A percentile compares a stretch with the other conserved stretches of the same genome.
These are phyloP conservation scores for Melinaea menophilus DNA, from an alignment of 2,888 invertebrate genomes.

Conservation along the genomic window DNA sequence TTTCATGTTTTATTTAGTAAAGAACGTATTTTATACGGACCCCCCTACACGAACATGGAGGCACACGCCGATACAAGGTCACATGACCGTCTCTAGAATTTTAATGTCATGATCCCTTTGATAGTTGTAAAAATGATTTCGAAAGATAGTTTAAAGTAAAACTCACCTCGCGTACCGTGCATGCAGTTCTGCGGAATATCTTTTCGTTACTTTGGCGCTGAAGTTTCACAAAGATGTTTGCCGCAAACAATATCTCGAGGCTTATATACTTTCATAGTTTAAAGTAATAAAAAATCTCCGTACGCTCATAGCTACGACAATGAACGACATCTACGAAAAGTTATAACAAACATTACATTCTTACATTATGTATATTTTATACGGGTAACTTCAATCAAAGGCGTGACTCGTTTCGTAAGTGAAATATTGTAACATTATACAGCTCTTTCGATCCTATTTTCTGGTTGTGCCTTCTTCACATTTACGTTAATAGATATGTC, in stretches of 20 bases:
- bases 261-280: slow-evolving; percentile 41
- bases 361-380: slow-evolving; percentile 9
- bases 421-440: slow-evolving; percentile 43
- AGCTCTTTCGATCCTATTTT: slow-evolving; percentile 53
- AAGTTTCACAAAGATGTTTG: slow-evolving; percentile 39
- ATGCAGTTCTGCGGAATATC: slow-evolving; percentile 35
- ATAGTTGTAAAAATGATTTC: slow-evolving; percentile 70
- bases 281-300: slow-evolving; percentile 36
- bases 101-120: slow-evolving; percentile 68
- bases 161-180: slow-evolving; percentile 34
- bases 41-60: slow-evolving; percentile 42
- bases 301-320: slow-evolving; percentile 25
- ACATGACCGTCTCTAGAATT: slow-evolving; percentile 66
- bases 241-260: slow-evolving; percentile 40
- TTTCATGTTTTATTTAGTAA: slow-evolving; percentile 54
- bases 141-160: slow-evolving; percentile 42
- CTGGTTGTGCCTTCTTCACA: slow-evolving; percentile 56
- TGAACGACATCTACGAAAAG: slow-evolving; percentile 22
- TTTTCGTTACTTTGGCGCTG: slow-evolving; percentile 37
- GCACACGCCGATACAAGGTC: slow-evolving; percentile 59
- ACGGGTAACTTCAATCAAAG: slow-evolving; percentile 18
- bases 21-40: slow-evolving; percentile 43
- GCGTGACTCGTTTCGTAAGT: slow-evolving; percentile 21
- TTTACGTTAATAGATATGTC: slow-evolving; percentile 74
- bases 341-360: slow-evolving; percentile 19